These are phyloP conservation scores for Pyxicephalus adspersus DNA, from an alignment of 2,113 vertebrate genomes.

Conservation along the genomic window DNA sequence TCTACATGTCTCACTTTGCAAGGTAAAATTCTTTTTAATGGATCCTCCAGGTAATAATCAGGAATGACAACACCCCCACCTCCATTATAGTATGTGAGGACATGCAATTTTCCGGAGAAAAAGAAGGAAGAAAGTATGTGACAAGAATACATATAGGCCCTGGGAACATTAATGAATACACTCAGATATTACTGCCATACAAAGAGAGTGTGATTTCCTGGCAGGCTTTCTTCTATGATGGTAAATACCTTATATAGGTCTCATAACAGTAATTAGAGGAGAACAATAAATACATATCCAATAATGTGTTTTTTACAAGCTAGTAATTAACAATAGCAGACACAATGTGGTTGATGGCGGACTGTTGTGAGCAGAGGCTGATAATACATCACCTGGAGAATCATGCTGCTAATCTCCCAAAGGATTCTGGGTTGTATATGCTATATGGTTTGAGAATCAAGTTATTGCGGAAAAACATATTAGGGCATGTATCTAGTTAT, in stretches of 20 bases:
- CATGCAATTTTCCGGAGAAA: background rate
- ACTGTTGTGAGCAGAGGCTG: too few relatives aligned
- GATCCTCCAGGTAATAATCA: background rate
- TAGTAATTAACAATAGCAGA: too few relatives aligned
- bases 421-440: too few relatives aligned
- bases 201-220: background rate
- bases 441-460: too few relatives aligned
- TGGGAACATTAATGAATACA: slow-evolving; percentile 20
- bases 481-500: too few relatives aligned
- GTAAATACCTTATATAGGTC: background rate
- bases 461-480: too few relatives aligned
- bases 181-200: background rate
- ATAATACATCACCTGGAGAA: too few relatives aligned
- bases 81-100: background rate
- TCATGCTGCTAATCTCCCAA: too few relatives aligned
- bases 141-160: slow-evolving; percentile 1
- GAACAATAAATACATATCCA: too few relatives aligned
- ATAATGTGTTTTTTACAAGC: too few relatives aligned
- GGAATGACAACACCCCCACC: background rate
- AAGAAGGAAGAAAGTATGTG: background rate
- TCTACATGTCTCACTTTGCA: background rate
- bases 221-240: background rate
- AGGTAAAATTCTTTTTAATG: slow-evolving; percentile 7
- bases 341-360: too few relatives aligned
- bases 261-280: background rate